Evolutionary conservation across 2,888 invertebrate genomes (phyloP), one percentile per base, ranked within the genome.

Genomic region (Psylliodes chrysocephalus): DNA sequence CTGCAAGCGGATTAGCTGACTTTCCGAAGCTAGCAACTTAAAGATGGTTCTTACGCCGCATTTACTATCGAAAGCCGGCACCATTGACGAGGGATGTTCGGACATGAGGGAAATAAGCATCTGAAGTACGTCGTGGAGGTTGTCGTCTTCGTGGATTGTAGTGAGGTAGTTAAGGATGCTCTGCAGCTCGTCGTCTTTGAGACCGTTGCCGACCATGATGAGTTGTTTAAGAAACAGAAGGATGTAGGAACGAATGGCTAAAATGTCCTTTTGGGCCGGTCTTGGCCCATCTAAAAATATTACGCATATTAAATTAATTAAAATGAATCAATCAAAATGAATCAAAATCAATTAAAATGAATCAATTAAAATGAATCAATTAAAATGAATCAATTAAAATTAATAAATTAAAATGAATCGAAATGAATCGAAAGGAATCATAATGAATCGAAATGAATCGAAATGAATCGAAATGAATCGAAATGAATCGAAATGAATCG

Each of bases 111-210:
- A 94, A 81, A 98, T 98, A 74, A 97, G 86, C 91, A 98, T 94
- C 86, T 97, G 95, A 70, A 99, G 86, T 3, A 99, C 98, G 81
- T 99, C 99, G 80, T 97, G 96, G 65, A 99, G 87, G 83, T 99
- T 99, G 83, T 99, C 98, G 83, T 98, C 98, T 93, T 98, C 98
- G 81, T 98, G 94, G 86, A 98, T 95, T 65, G 98, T 98, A 25
- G 97, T 96, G 74, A 99, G 86, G 82, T 97, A 98, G 86, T 99
- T 99, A 65, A 99, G 88, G 80, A 99, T 94, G 75, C 96, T 96
- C 84, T 99, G 98, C 59, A 99, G 86, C 82, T 99, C 99, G 83
- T 99, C 99, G 79, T 99, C 98, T 82, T 98, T 96, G 40, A 97
- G 95, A 25, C 97, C 97, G 80, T 95, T 95, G 18, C 97, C 94